A percentile compares a stretch with the other conserved stretches of the same genome.
Conservation (phyloP, 1,140 invertebrate species). For the Drosophila fuyamai region DNA sequence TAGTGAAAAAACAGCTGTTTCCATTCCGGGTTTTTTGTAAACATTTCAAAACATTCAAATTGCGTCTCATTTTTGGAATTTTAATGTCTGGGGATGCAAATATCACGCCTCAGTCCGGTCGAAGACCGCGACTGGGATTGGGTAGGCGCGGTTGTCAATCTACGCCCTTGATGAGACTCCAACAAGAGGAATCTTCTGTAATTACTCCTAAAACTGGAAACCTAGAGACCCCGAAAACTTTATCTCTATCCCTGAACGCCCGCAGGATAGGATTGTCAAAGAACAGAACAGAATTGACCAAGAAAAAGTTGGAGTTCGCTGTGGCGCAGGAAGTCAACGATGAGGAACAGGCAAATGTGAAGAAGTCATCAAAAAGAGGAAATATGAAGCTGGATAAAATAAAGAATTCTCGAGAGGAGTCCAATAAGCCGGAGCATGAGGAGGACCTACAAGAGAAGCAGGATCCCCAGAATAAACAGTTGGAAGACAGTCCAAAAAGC, state of each 20-base stretch:
- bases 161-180: conserved; percentile 5
- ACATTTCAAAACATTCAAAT: conserved; percentile 17
- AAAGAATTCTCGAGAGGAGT: background rate
- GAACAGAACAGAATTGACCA: conserved; percentile 45
- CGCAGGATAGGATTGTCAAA: conserved; percentile 58
- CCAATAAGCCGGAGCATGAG: background rate
- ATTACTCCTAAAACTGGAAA: conserved; percentile 8
- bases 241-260: conserved; percentile 29
- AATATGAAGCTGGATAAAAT: background rate
- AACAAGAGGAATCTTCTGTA: background rate
- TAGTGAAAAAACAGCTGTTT: background rate
- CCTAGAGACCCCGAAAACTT: conserved; percentile 34
- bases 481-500: background rate
- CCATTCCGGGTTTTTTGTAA: background rate
- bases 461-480: background rate
- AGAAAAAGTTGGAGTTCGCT: conserved; percentile 62
- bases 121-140: conserved; percentile 24
- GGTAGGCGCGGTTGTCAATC: conserved; percentile 2
- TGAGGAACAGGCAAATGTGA: background rate
- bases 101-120: conserved; percentile 18
- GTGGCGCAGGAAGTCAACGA: background rate
- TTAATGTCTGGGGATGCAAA: conserved; percentile 12
- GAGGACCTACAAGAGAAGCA: background rate
- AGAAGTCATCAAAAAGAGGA: background rate
- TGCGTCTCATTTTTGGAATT: background rate